Conservation (phyloP, 2,797 vertebrate species). For the Hypotaenidia okinawae region DNA sequence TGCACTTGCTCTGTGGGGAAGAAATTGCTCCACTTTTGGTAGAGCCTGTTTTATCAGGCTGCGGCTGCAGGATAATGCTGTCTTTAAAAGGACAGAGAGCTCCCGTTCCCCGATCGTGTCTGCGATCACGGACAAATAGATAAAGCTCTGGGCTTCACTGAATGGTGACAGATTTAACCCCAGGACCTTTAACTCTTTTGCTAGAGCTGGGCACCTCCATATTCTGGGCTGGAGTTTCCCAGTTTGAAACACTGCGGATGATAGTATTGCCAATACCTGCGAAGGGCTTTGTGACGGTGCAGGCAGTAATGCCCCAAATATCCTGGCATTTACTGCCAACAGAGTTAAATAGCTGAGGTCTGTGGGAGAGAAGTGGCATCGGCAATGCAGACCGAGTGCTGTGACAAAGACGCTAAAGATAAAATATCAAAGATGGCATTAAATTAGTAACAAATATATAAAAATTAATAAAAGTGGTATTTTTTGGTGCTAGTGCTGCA, state of each 20-base stretch:
- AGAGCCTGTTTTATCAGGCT: neutral
- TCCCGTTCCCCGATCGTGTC: neutral
- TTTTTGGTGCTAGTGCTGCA: neutral
- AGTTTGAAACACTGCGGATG: neutral
- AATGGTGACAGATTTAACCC: neutral
- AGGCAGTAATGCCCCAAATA: neutral
- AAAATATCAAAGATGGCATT: neutral
- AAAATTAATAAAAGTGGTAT: neutral
- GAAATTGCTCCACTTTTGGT: neutral
- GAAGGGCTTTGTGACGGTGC: neutral
- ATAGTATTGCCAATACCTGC: neutral
- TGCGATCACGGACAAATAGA: neutral
- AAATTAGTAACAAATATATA: neutral
- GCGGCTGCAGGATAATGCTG: rapidly evolving
- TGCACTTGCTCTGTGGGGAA: neutral
- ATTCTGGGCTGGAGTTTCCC: neutral
- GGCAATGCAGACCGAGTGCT: neutral
- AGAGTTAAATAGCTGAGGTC: neutral
- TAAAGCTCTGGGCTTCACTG: neutral
- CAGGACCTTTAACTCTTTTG: neutral
- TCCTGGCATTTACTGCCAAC: neutral
- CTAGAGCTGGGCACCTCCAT: neutral
- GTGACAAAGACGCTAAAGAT: neutral
- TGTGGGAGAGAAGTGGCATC: neutral
- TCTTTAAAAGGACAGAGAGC: neutral